These are phyloP conservation scores for Athalia cordata DNA, from an alignment of 2,888 invertebrate genomes.

Conservation along the genomic window DNA sequence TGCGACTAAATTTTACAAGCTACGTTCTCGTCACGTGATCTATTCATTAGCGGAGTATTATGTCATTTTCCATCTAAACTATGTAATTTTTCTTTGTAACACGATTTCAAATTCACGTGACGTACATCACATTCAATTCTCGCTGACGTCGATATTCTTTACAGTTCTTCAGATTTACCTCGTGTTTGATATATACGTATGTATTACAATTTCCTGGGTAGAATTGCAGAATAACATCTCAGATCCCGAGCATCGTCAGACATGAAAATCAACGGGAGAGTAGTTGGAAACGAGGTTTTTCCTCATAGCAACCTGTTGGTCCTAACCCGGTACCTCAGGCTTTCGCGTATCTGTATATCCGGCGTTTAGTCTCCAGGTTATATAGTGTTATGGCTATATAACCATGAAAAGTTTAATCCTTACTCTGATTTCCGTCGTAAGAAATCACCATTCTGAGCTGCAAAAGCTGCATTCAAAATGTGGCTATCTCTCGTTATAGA, in stretches of 20 bases:
- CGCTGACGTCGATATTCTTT: not conserved
- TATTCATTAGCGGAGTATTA: not conserved
- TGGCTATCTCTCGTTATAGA: not conserved
- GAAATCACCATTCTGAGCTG: not conserved
- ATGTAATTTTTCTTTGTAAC: not conserved
- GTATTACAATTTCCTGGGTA: too few relatives aligned
- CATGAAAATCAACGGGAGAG: slow-evolving; percentile 33
- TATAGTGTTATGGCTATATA: not conserved
- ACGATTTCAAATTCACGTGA: too few relatives aligned
- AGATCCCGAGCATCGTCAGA: slow-evolving; percentile 26
- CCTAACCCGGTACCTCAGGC: slow-evolving; percentile 17
- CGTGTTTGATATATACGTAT: not conserved
- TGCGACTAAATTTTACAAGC: slow-evolving; percentile 20
- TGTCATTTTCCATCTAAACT: not conserved
- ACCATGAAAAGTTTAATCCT: slow-evolving; percentile 17
- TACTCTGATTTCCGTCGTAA: slow-evolving; percentile 16
- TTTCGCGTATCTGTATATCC: slow-evolving; percentile 34
- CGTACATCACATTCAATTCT: not conserved
- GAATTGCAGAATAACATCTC: slow-evolving; percentile 14
- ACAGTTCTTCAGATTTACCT: not conserved
- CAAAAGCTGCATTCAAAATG: not conserved
- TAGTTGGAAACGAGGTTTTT: slow-evolving; percentile 33
- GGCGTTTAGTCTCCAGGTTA: slow-evolving; percentile 2
- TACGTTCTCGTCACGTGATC: not conserved
- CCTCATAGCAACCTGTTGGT: slow-evolving; percentile 40